A percentile compares a stretch with the other conserved stretches of the same genome.
These are phyloP conservation scores for Pissodes strobi DNA, from an alignment of 1,140 invertebrate species.

Conservation along the genomic window DNA sequence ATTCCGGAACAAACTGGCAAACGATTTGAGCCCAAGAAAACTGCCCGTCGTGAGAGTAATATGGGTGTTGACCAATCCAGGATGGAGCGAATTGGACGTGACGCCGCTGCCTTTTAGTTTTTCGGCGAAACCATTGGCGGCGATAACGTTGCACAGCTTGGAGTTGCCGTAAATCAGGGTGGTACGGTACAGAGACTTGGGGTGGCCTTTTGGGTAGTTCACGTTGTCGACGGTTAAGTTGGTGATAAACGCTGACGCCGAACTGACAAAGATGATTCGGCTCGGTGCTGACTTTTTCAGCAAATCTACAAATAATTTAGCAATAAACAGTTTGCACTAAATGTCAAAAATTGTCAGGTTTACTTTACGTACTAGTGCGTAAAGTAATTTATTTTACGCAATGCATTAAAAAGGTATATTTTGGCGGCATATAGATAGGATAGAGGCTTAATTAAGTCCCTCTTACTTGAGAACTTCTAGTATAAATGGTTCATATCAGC, in stretches of 20 bases:
- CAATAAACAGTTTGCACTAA: no score
- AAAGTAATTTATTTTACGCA: no score
- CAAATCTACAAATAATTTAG: constrained; percentile 55
- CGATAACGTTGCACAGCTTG: constrained; percentile 50
- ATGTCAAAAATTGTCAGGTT: no score
- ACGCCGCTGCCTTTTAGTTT: constrained; percentile 52
- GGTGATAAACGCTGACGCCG: constrained; percentile 42
- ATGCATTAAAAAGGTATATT: no score
- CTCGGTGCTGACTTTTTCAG: constrained; percentile 50
- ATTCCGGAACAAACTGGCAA: constrained; percentile 31
- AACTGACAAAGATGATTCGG: constrained; percentile 52
- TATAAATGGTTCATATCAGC: no score
- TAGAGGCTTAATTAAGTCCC: no score
- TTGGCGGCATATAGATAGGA: no score
- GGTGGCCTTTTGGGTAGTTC: constrained; percentile 41
- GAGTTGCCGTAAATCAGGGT: constrained; percentile 48
- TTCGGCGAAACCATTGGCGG: constrained; percentile 50
- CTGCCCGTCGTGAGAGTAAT: constrained; percentile 48
- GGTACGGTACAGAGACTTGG: constrained; percentile 34
- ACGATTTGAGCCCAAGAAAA: constrained; percentile 36
- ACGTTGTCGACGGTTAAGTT: constrained; percentile 44
- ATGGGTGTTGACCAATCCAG: constrained; percentile 60
- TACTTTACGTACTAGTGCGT: no score
- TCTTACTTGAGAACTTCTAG: no score
- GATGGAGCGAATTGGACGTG: constrained; percentile 60